These are phyloP conservation scores for Gallinago solitaria DNA, from an alignment of 2,797 vertebrate genomes.

Conservation along the genomic window DNA sequence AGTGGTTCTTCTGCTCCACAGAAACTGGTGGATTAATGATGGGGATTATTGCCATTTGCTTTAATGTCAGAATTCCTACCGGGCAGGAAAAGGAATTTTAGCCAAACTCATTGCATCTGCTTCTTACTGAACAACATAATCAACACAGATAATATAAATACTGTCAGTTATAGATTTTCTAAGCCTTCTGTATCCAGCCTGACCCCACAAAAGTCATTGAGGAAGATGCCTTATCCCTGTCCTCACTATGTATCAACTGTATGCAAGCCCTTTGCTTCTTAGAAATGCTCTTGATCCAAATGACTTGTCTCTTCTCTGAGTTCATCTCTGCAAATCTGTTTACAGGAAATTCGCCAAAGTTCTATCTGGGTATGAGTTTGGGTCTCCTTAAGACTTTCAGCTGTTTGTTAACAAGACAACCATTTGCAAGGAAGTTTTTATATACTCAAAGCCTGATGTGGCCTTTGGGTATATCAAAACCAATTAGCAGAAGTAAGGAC, in stretches of 20 bases:
- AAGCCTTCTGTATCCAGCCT: background rate
- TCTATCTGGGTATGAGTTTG: background rate
- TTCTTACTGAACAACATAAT: background rate
- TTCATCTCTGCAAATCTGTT: rapidly evolving
- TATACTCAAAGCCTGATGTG: background rate
- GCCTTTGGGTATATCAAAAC: background rate
- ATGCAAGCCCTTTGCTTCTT: background rate
- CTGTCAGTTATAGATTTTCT: background rate
- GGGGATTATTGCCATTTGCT: background rate
- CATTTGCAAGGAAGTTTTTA: background rate
- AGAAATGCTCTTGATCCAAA: background rate
- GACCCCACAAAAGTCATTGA: background rate
- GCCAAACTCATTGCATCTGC: background rate
- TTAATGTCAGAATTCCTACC: background rate
- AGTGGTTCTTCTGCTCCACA: background rate
- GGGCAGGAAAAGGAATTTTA: background rate
- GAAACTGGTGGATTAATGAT: background rate
- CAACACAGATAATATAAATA: background rate
- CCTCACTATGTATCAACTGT: background rate
- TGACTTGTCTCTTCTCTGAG: background rate
- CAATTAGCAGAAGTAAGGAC: background rate
- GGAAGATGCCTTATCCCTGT: background rate
- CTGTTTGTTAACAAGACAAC: background rate
- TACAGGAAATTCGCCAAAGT: background rate
- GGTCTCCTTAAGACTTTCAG: background rate